Evolutionary conservation across 1,140 invertebrate species (phyloP), one percentile per base, ranked within the genome.

Genomic region (Ceratina calcarata): DNA sequence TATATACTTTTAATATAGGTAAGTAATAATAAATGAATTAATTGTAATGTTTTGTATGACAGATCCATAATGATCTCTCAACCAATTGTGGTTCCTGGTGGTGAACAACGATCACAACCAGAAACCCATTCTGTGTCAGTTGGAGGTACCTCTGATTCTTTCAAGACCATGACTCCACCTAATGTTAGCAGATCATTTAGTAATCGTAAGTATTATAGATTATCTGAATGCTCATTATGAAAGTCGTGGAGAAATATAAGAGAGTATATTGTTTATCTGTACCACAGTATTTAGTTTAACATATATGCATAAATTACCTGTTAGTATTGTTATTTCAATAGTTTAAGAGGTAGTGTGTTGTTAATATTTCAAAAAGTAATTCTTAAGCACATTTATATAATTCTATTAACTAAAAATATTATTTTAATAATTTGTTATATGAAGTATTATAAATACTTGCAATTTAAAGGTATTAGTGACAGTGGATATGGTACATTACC

Each of bases 51-150:
- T 60, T 2, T 16, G 58, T 70, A 0, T 22, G 3, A 18, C 53
- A 86, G 80, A 74, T 76, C 70, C 20, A 75, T 82, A 80, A 93
- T 92, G 91, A 92, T 87, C 81, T 91, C 91, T 0, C 91, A 91
- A 82, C 90, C 93, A 27, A 93, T 93, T 62, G 91, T 91, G 81
- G 91, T 93, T 45, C 92, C 92, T 64, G 90, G 89, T 66, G 90
- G 89, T 32, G 91, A 92, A n/a, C 88, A 91, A 18, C 89, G 88
- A 61, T 80, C 86, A 10, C 86, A 88, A 57, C 83, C 89, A 3
- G 91, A 93, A 69, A 81, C 86, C 60, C 90, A 92, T 60, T 91
- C 92, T 37, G 76, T 88, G 60, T 88, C 91, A 55, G 86, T 85
- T 78, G 90, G 88, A 49, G 87, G 85, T 58, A 85, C 87, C 7